These are phyloP conservation scores for Cheirogaleus medius DNA, from an alignment of 2,113 vertebrate genomes.

Conservation along the genomic window DNA sequence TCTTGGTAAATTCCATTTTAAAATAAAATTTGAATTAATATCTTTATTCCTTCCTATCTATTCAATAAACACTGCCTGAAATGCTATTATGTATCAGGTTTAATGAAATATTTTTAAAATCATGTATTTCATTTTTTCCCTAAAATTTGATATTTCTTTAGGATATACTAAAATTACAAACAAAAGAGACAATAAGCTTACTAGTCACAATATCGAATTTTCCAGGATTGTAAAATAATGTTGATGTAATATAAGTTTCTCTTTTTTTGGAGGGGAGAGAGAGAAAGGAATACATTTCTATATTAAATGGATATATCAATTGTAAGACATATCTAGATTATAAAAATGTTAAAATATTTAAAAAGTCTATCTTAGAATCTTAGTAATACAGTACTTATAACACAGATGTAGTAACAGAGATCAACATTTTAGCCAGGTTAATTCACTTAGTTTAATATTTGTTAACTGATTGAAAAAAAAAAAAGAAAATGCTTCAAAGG, in stretches of 20 bases:
- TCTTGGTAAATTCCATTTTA: constrained; percentile 22
- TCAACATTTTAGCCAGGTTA: not conserved
- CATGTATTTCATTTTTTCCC: not conserved
- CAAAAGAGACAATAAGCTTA: constrained; percentile 38
- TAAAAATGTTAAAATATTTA: constrained; percentile 37
- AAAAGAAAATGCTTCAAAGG: not conserved
- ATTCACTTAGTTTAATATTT: constrained; percentile 6
- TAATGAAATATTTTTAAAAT: not conserved
- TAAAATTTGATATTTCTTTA: constrained; percentile 4
- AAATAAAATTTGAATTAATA: not conserved
- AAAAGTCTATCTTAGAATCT: not conserved
- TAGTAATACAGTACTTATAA: not conserved
- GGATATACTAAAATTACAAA: constrained; percentile 31
- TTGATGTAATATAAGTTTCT: not conserved
- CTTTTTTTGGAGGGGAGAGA: not conserved
- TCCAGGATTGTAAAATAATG: constrained; percentile 8
- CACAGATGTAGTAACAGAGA: not conserved
- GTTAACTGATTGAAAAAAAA: not conserved
- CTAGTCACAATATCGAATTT: not conserved
- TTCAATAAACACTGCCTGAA: not conserved
- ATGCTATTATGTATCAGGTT: not conserved
- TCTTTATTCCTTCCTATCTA: not conserved
- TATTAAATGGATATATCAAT: not conserved
- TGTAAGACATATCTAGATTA: not conserved
- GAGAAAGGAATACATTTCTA: not conserved